Percentiles rank a stretch among this genome's conserved stretches.
Evolutionary conservation across 2,797 vertebrate genomes (phyloP).

Genomic region (Gambusia yucatana): DNA sequence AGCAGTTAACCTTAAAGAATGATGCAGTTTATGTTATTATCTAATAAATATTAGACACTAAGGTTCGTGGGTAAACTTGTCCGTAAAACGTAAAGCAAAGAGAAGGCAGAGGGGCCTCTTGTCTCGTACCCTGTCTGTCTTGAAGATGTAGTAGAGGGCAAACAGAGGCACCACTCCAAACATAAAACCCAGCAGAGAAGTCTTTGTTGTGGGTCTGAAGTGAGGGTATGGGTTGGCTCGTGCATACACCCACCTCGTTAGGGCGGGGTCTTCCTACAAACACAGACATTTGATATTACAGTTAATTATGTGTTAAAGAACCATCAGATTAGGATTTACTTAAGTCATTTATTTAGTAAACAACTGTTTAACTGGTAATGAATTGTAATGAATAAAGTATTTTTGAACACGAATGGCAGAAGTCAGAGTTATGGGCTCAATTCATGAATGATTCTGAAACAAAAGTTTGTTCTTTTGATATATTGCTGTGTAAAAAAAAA

Average conservation of each 20-base stretch:
- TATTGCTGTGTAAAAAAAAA: background rate
- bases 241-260: constrained; percentile 86
- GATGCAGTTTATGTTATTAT: background rate
- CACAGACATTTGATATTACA: constrained; percentile 14
- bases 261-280: constrained; percentile 89
- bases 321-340: background rate
- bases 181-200: constrained; percentile 81
- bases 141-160: constrained; percentile 79
- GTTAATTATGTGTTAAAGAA: background rate
- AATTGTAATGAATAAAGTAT: no score
- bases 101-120: background rate
- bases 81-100: background rate
- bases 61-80: background rate
- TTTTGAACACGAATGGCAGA: no score
- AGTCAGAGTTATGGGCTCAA: background rate
- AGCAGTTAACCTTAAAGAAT: background rate
- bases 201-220: constrained; percentile 85
- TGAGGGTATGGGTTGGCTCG: constrained; percentile 81
- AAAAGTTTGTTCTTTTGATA: background rate
- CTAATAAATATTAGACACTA: background rate
- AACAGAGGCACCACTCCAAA: constrained; percentile 82
- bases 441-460: background rate
- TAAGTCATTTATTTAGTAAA: background rate
- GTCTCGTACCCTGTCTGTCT: constrained; percentile 84
- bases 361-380: background rate